Base-by-base conservation (phyloP, 53 echinoderm and acorn worm genomes). In the Crossaster papposus region DNA sequence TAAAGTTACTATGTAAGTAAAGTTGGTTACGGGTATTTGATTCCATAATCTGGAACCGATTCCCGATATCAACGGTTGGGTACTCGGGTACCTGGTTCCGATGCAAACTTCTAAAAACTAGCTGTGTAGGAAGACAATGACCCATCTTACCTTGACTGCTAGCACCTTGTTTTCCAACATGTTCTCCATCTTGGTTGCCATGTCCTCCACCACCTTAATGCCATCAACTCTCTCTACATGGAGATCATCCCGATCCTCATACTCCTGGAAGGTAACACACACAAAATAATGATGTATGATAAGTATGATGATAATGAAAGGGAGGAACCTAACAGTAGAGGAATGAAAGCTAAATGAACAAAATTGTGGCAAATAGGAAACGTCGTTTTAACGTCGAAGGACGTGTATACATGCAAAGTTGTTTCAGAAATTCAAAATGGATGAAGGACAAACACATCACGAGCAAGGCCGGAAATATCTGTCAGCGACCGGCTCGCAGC, bases 101-200 rank as follows among this genome's bases (percentile, higher is more conserved):
- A n/a, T n/a, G n/a, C n/a, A n/a, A 62, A 11, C 62, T 3, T 18
- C 17, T 14, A 4, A 62, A 62, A 62, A 62, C 17, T 17, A 62
- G 62, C 17, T 9, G 6, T 7, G 44, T 5, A 0, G 44, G 44
- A 44, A 44, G 44, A 44, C 5, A 44, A 7, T 44, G 44, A 9
- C 9, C 18, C 24, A 14, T 0, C 90, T 90, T 90, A 95, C 95
- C 91, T 91, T 80, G 1, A 95, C 93, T 26, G 95, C 95, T 32
- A 72, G 32, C 4, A 89, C 93, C 62, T 95, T 95, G 74, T 83
- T 44, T 24, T 73, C 33, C 51, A 95, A n/a, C 91, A 95, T 88
- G 30, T 79, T 71, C 71, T 79, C 86, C 79, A 86, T 91, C n/a
- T 79, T 91, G 70, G 79, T 58, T 2, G 91, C 93, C 93, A 93